These are phyloP conservation scores for Pelosia muscerda DNA, from an alignment of 2,888 invertebrate species.

Conservation along the genomic window DNA sequence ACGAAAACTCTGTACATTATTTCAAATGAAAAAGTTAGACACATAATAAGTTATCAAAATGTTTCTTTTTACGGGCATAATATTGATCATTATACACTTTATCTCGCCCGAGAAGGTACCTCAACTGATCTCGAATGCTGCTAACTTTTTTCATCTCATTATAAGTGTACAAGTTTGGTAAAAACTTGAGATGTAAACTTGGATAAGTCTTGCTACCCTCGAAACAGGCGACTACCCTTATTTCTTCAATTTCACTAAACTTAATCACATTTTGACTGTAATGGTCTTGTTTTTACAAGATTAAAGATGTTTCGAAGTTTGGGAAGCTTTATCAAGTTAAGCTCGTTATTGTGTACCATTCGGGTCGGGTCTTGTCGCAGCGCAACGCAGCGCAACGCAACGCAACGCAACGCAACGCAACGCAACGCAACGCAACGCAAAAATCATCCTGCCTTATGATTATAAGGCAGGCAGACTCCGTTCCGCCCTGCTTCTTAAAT, in stretches of 20 bases:
- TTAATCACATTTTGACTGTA: conserved; percentile 2
- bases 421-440: too few species aligned
- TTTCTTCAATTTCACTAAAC: conserved; percentile 1
- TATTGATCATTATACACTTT: conserved; percentile 39
- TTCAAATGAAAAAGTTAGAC: conserved; percentile 30
- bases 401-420: too few species aligned
- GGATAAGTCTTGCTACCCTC: background rate
- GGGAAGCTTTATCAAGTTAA: background rate
- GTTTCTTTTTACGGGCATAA: conserved; percentile 21
- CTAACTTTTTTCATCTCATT: conserved; percentile 1
- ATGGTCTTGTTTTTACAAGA: background rate
- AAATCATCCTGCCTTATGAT: too few species aligned
- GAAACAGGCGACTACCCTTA: background rate
- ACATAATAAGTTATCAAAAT: conserved; percentile 32
- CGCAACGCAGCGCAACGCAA: too few species aligned
- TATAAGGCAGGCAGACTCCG: too few species aligned
- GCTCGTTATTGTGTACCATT: background rate
- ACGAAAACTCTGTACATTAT: conserved; percentile 20
- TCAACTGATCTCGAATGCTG: conserved; percentile 5
- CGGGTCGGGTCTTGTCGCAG: background rate
- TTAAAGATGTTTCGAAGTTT: background rate
- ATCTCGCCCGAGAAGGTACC: conserved; percentile 16
- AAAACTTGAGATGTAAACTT: background rate
- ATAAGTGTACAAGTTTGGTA: background rate
- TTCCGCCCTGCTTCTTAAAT: too few species aligned